These are phyloP conservation scores for Caretta caretta DNA, from an alignment of 2,113 vertebrate genomes.

Conservation along the genomic window DNA sequence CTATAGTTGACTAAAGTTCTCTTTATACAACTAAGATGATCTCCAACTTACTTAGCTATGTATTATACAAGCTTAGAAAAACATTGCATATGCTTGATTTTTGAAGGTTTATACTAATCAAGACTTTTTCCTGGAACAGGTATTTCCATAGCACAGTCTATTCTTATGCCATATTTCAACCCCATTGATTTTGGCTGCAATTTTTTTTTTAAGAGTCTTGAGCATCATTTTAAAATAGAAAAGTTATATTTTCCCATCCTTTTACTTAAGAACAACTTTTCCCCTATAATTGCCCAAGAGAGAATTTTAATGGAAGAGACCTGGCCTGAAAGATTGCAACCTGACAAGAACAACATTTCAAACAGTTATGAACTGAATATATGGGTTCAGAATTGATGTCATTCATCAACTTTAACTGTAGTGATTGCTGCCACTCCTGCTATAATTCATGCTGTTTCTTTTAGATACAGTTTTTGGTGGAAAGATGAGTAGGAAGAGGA, in stretches of 20 bases:
- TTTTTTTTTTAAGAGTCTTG: not conserved
- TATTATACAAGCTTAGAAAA: not conserved
- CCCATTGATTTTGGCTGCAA: not conserved
- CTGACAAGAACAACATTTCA: accelerated
- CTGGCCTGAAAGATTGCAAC: not conserved
- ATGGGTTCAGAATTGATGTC: not conserved
- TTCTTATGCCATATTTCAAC: not conserved
- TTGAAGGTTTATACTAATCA: not conserved
- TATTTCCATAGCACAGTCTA: not conserved
- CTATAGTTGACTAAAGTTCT: not conserved
- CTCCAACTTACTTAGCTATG: not conserved
- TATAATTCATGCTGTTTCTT: accelerated
- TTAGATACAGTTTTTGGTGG: not conserved
- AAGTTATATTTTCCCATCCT: not conserved
- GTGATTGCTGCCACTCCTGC: not conserved
- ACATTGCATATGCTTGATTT: not conserved
- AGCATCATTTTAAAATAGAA: not conserved
- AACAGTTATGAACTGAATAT: not conserved
- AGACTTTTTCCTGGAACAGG: not conserved
- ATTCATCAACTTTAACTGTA: not conserved
- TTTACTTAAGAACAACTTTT: not conserved
- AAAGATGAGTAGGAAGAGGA: not conserved
- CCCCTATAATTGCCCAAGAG: not conserved
- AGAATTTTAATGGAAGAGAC: not conserved
- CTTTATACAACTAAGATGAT: not conserved